A percentile compares a stretch with the other conserved stretches of the same genome.
Conservation (phyloP, 2,888 invertebrate genomes). For the Melieria picta region DNA sequence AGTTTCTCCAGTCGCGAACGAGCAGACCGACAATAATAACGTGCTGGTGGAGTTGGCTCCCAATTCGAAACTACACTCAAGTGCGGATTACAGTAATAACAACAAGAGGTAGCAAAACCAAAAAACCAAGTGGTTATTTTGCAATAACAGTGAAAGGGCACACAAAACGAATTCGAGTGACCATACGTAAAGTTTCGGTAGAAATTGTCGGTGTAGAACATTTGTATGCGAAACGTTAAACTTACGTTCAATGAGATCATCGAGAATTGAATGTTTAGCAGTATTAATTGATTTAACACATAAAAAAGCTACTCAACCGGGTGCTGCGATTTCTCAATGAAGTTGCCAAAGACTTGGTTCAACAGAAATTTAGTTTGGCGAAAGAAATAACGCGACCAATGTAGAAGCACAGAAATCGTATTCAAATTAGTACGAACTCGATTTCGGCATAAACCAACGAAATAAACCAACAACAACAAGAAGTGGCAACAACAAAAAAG, state of each 20-base stretch:
- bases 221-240: constrained; percentile 12
- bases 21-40: constrained; percentile 25
- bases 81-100: no score
- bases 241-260: neutral
- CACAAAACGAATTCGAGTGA: neutral
- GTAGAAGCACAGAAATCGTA: neutral
- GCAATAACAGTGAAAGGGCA: neutral
- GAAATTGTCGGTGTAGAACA: constrained; percentile 5
- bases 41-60: neutral
- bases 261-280: neutral
- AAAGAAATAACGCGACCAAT: no score
- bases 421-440: neutral
- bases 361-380: neutral
- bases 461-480: neutral
- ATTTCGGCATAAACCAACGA: neutral
- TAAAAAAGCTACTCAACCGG: no score
- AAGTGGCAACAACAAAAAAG: neutral
- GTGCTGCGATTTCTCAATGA: neutral
- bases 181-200: constrained; percentile 15
- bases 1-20: constrained; percentile 24
- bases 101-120: neutral
- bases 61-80: no score
- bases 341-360: neutral
- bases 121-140: neutral
- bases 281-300: neutral